phyloP scores from a whole-genome alignment of 1,140 invertebrate species.

The Ephestia elutella region DNA sequence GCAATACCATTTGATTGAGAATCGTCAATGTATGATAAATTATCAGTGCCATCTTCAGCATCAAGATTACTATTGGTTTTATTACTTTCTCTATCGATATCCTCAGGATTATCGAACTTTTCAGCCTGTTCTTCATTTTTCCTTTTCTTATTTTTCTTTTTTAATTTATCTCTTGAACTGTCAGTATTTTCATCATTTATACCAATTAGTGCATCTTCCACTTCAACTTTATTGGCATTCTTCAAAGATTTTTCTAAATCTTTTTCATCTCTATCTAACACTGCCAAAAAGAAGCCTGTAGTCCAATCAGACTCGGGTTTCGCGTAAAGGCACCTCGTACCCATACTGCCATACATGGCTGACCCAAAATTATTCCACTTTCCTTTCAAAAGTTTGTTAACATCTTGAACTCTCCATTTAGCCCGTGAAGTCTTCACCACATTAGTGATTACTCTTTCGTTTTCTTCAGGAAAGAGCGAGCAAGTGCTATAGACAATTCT shows the following conservation, averaged over 20 bases:
- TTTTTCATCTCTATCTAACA: constrained; percentile 81
- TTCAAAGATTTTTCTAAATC: constrained; percentile 34
- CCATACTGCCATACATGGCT: constrained; percentile 76
- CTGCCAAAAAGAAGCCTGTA: constrained; percentile 95
- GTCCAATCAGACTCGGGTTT: constrained; percentile 84
- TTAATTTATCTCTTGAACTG: background rate
- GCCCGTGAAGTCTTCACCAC: constrained; percentile 73
- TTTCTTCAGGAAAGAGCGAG: constrained; percentile 92
- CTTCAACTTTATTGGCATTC: constrained; percentile 8
- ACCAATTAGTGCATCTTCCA: background rate
- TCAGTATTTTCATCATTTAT: constrained; percentile 6
- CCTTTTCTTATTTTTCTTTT: constrained; percentile 22
- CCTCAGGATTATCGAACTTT: background rate
- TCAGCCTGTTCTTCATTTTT: background rate
- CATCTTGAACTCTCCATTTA: constrained; percentile 78
- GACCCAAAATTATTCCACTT: constrained; percentile 83
- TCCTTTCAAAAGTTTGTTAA: constrained; percentile 75
- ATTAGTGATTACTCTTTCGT: constrained; percentile 90
- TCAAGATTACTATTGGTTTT: background rate
- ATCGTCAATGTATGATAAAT: background rate
- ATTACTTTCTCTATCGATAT: background rate
- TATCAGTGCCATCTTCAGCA: background rate
- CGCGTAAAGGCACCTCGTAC: constrained; percentile 86
- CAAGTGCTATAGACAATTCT: constrained; percentile 96
- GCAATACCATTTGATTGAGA: no score